These are phyloP conservation scores for Carcharodon carcharias DNA, from an alignment of 2,797 vertebrate species.

Conservation along the genomic window DNA sequence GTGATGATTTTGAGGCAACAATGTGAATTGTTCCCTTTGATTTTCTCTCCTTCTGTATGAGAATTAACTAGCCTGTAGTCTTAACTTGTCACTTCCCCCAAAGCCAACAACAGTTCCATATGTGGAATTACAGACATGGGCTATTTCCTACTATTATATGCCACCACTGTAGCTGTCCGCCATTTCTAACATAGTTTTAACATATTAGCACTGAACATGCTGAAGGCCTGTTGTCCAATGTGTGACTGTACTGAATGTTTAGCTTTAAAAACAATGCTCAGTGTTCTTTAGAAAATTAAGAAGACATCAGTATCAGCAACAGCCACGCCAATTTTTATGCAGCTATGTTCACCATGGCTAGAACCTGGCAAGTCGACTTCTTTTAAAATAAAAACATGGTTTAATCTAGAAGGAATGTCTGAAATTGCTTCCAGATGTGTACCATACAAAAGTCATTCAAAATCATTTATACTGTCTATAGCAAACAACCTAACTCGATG, in stretches of 20 bases:
- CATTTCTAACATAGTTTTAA: not conserved
- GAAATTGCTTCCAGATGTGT: slow-evolving; percentile 83
- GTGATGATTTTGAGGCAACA: no score
- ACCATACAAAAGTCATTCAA: slow-evolving; percentile 71
- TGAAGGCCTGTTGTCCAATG: not conserved
- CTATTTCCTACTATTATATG: slow-evolving; percentile 8
- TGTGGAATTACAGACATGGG: not conserved
- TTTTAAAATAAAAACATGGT: slow-evolving; percentile 65
- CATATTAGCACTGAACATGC: not conserved
- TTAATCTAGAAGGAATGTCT: slow-evolving; percentile 77
- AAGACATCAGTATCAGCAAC: slow-evolving; percentile 62
- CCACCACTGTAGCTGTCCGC: not conserved
- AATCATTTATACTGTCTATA: slow-evolving; percentile 66
- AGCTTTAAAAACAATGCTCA: not conserved
- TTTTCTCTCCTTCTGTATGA: not conserved
- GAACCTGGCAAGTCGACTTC: slow-evolving; percentile 63
- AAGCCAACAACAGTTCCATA: not conserved
- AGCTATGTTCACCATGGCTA: slow-evolving; percentile 69
- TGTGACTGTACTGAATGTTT: not conserved
- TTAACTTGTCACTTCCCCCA: not conserved
- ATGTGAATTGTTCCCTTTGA: not conserved
- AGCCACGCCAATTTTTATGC: slow-evolving; percentile 71
- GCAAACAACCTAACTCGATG: slow-evolving; percentile 66
- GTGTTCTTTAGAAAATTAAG: not conserved
- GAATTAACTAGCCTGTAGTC: not conserved